These are phyloP conservation scores for Oenanthe oenanthe DNA, from an alignment of 2,113 vertebrate species.

Conservation along the genomic window DNA sequence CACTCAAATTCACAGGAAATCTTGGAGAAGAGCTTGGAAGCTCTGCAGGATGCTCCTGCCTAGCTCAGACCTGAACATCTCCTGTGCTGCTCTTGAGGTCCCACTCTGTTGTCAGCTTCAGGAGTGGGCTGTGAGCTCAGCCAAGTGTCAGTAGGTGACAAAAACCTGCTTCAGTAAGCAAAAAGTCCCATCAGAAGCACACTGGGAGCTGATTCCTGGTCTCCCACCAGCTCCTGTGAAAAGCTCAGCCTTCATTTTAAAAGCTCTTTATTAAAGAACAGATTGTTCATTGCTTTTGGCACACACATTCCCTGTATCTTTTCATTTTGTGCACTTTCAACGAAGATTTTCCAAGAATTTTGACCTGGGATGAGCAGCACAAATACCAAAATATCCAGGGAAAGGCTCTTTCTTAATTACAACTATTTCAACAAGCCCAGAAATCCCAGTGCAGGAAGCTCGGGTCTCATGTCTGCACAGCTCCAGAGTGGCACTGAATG, in stretches of 20 bases:
- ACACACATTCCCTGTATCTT: accelerated
- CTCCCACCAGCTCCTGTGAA: not conserved
- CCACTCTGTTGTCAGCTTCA: not conserved
- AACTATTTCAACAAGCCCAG: not conserved
- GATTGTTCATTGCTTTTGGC: not conserved
- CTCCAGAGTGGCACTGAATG: not conserved
- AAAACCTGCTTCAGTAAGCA: not conserved
- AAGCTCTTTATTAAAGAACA: not conserved
- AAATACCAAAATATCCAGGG: not conserved
- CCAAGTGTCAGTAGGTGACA: not conserved
- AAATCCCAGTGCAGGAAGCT: not conserved
- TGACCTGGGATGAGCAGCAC: not conserved
- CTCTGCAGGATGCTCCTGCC: not conserved
- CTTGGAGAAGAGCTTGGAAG: not conserved
- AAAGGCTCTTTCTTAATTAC: not conserved
- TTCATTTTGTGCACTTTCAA: not conserved
- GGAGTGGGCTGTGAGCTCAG: not conserved
- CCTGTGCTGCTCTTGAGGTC: not conserved
- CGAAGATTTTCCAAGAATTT: not conserved
- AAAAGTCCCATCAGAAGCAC: not conserved
- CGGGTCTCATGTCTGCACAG: not conserved
- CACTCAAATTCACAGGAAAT: not conserved
- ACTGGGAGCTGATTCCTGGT: not conserved
- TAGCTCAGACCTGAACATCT: not conserved
- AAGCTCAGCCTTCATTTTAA: not conserved